phyloP scores from a whole-genome alignment of 2,888 invertebrate genomes.

The Lochmaea crataegi region DNA sequence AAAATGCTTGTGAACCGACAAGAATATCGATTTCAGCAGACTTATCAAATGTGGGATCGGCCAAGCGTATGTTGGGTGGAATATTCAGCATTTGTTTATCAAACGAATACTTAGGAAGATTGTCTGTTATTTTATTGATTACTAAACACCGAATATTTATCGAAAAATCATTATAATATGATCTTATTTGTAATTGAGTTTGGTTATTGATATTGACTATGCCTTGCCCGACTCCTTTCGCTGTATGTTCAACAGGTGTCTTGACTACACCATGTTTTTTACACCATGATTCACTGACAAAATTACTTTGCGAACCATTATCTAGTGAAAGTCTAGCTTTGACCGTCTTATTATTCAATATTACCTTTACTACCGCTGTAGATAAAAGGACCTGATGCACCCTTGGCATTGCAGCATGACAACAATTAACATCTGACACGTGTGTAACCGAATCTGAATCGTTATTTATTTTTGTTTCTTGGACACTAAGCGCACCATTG shows the following conservation, averaged over 20 bases:
- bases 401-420: constrained; percentile 2
- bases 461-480: no score
- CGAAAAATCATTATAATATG: neutral
- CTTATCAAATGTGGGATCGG: neutral
- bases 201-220: neutral
- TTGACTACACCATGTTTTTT: constrained; percentile 14
- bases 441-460: no score
- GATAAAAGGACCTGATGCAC: constrained; percentile 19
- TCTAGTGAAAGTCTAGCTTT: constrained; percentile 12
- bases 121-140: neutral
- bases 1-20: neutral
- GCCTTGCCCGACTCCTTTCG: constrained; percentile 18
- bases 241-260: constrained; percentile 6
- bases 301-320: constrained; percentile 28
- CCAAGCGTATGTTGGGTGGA: no score
- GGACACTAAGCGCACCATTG: no score
- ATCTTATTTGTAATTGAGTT: no score
- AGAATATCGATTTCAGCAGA: neutral
- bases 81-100: neutral
- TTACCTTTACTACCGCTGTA: constrained; percentile 19
- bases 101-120: neutral
- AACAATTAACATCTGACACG: no score
- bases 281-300: constrained; percentile 13
- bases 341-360: neutral
- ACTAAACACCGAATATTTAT: neutral